phyloP scores from a whole-genome alignment of 2,888 invertebrate species.

The Cabera pusaria region DNA sequence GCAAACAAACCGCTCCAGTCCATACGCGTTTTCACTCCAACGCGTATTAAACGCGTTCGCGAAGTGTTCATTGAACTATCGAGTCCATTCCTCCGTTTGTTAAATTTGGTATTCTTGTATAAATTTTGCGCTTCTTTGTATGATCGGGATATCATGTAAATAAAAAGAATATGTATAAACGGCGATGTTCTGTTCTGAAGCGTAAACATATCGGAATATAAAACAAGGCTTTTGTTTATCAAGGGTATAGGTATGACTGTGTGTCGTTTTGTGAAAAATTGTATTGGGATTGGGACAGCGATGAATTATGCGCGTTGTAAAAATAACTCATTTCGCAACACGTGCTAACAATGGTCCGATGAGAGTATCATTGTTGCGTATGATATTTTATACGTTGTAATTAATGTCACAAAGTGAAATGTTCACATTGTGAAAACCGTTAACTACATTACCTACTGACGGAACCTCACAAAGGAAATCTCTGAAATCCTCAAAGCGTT shows the following conservation, averaged over 20 bases:
- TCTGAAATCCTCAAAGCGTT: constrained; percentile 3
- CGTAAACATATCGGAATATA: constrained; percentile 14
- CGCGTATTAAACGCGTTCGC: constrained; percentile 50
- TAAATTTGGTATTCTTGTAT: constrained; percentile 20
- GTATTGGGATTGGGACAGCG: constrained; percentile 48
- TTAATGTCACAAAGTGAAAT: constrained; percentile 16
- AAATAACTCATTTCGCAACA: constrained; percentile 58
- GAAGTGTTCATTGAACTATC: constrained; percentile 45
- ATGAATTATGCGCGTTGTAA: constrained; percentile 54
- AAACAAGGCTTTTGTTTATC: constrained; percentile 21
- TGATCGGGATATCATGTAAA: constrained; percentile 12
- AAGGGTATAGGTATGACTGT: constrained; percentile 11
- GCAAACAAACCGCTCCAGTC: constrained; percentile 21
- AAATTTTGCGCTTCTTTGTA: constrained; percentile 14
- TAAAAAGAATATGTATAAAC: constrained; percentile 12
- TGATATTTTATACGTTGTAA: constrained; percentile 31
- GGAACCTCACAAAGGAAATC: background rate
- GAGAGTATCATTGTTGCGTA: constrained; percentile 41
- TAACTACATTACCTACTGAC: background rate
- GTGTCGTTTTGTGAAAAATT: constrained; percentile 37
- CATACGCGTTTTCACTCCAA: constrained; percentile 46
- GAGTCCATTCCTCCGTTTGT: constrained; percentile 7
- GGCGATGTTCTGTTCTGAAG: constrained; percentile 17
- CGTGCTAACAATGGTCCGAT: constrained; percentile 50
- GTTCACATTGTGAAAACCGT: constrained; percentile 5